Base-by-base conservation (phyloP, 1,140 invertebrate genomes). In the Drosophila kepulauana region DNA sequence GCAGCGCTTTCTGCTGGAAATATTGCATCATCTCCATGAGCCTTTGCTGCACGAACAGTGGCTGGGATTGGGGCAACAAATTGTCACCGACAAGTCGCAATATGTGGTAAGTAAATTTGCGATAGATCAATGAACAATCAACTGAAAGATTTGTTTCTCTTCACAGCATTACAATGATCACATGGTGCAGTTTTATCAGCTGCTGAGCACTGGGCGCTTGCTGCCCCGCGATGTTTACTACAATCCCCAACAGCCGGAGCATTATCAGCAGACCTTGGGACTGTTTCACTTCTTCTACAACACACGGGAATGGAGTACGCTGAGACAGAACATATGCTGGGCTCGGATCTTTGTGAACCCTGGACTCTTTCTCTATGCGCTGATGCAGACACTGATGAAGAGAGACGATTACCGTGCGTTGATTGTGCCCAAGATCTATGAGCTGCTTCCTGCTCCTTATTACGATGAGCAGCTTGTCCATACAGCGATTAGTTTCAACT, bases 401-500 rank as follows among this genome's bases (percentile, higher is more conserved):
- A 93, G 95, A 48, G 89, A 93, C 2, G 95, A 96, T 74, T 95
- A 94, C 82, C 93, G 94, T 51, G 94, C 93, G 25, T 92, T 96
- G 16, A 91, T 94, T 3, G 81, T 96, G 2, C 95, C 96, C 1
- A 94, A 95, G 30, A 93, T 95, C 5, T 96, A 95, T 74, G 96
- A 96, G 92, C 93, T 96, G n/a, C 94, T 94, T 63, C 96, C 96
- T 0, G 94, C 95, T 76, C 94, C 93, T 66, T 96, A 95, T 93
- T 94, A 95, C 46, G 94, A 94, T 74, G 93, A 84, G 7, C 93
- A 94, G 70, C 94, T 95, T 1, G 94, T 96, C 1, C 93, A 95
- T 30, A 92, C 94, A 45, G 94, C 95, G 0, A 45, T 51, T 15
- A 71, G 61, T 5, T 86, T 81, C 30, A 75, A 81, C 43, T 84